These are phyloP conservation scores for Andricus quercusramuli DNA, from an alignment of 2,888 invertebrate genomes.

Conservation along the genomic window DNA sequence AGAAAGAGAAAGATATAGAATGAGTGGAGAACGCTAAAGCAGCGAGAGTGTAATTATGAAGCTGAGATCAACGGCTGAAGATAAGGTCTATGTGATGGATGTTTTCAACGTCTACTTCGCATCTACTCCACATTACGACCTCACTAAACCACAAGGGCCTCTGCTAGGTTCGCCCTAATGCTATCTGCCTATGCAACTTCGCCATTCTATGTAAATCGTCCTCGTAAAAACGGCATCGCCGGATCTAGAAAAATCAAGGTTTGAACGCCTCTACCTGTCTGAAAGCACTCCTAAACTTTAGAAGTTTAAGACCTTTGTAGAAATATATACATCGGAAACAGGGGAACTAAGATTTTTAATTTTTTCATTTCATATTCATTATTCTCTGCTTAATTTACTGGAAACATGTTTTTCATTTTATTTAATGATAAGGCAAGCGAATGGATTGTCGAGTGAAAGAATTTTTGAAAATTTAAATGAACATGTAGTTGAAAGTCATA, in stretches of 20 bases:
- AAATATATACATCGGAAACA: neutral
- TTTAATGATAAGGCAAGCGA: no score
- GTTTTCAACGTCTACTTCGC: conserved; percentile 77
- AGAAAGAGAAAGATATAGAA: conserved; percentile 56
- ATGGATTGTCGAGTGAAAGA: no score
- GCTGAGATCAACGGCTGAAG: conserved; percentile 75
- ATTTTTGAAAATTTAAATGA: no score
- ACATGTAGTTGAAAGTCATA: no score
- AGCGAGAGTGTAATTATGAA: conserved; percentile 77
- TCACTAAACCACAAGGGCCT: conserved; percentile 51
- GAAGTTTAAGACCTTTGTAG: neutral
- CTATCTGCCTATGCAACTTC: conserved; percentile 65
- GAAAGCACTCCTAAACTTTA: neutral
- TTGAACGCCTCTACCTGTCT: neutral
- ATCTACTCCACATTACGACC: conserved; percentile 76
- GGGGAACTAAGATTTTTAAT: neutral
- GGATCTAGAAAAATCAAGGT: neutral
- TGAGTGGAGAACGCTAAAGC: conserved; percentile 56
- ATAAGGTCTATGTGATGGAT: conserved; percentile 77
- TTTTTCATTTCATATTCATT: neutral
- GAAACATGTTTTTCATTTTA: neutral
- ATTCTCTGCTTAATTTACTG: neutral
- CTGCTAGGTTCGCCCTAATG: conserved; percentile 62
- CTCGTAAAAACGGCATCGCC: conserved; percentile 63
- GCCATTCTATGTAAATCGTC: conserved; percentile 75